phyloP scores from a whole-genome alignment of 2,113 vertebrate species.

The Corvus hawaiiensis region DNA sequence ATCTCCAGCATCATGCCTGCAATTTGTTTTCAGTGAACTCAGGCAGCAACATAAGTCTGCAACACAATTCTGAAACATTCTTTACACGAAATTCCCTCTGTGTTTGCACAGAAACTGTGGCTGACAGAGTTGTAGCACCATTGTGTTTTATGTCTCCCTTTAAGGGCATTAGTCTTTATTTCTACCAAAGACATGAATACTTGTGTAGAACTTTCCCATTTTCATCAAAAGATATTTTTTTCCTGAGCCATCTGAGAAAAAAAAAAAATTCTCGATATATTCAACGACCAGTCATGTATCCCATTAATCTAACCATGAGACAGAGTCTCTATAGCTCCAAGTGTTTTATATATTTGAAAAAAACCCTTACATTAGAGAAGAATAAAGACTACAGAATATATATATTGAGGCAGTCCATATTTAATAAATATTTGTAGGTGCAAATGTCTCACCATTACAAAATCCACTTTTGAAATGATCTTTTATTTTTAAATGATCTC shows the following conservation, averaged over 20 bases:
- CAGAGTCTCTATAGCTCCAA: background rate
- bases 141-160: background rate
- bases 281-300: background rate
- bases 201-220: background rate
- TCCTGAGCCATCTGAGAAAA: background rate
- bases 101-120: background rate
- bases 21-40: background rate
- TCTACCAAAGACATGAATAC: background rate
- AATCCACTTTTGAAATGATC: slow-evolving; percentile 52
- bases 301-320: background rate
- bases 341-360: background rate
- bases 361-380: background rate
- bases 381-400: background rate
- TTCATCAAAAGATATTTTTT: background rate
- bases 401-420: background rate
- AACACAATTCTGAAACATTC: background rate
- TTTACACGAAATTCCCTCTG: background rate
- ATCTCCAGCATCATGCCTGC: background rate
- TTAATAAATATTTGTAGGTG: background rate
- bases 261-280: background rate
- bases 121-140: background rate
- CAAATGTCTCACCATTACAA: background rate
- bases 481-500: slow-evolving; percentile 49
- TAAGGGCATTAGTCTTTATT: background rate
- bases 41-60: background rate